These are phyloP conservation scores for Callorhinus ursinus DNA, from an alignment of 2,113 vertebrate species.

Conservation along the genomic window DNA sequence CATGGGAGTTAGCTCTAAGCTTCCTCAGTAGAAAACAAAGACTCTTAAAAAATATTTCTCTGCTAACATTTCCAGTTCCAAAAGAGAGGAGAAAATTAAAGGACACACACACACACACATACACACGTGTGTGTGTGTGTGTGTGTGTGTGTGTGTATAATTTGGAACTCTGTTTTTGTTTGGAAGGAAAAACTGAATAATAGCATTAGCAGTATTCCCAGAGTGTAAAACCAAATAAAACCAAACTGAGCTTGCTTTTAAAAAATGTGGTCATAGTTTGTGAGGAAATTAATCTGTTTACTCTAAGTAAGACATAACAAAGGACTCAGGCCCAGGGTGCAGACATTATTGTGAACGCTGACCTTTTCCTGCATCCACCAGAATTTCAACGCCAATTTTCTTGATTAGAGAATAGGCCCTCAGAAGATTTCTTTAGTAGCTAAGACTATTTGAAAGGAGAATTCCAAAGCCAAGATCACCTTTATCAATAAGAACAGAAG, in stretches of 20 bases:
- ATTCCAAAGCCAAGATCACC: not conserved
- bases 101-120: not conserved
- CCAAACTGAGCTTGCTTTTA: not conserved
- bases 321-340: not conserved
- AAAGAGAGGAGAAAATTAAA: not conserved
- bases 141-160: too few relatives aligned
- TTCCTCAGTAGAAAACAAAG: not conserved
- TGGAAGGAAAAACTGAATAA: not conserved
- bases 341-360: not conserved
- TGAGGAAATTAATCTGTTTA: not conserved
- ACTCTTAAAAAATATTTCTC: slow-evolving; percentile 16
- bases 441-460: not conserved
- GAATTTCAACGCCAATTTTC: not conserved
- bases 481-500: not conserved
- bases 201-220: not conserved
- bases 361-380: not conserved
- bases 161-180: not conserved
- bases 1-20: not conserved
- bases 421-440: not conserved
- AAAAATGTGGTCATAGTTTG: not conserved
- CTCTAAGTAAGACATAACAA: not conserved
- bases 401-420: not conserved
- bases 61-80: slow-evolving; percentile 21
- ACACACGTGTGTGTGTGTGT: too few relatives aligned
- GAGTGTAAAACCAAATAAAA: not conserved